Base-by-base conservation (phyloP, 1,140 invertebrate species). In the Ceratosolen fusciceps region DNA sequence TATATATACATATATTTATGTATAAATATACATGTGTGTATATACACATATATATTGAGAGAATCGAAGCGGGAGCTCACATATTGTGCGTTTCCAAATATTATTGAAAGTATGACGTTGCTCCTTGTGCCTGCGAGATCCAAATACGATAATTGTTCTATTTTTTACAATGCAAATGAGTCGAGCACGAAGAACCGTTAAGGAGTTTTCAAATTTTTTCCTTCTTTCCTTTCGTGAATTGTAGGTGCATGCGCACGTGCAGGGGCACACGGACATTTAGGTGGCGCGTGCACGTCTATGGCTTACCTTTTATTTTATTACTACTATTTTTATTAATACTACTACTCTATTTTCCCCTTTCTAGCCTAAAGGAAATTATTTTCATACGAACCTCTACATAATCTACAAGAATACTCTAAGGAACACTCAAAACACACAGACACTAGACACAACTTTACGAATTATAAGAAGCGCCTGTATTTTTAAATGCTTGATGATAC, bases 111-210 rank as follows among this genome's bases (percentile, higher is more conserved):
- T 60, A 68, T 56, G 62, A 31, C 74, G 85, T 88, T 87, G 88
- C 87, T 83, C 86, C 87, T 90, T 89, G 88, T 89, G 84, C 89
- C 87, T 85, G 88, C 85, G 88, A 82, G 87, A 87, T 89, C 85
- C 85, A 81, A 49, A 80, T 80, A 0, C 37, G 21, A 1, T 58
- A 12, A 74, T 26, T 80, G 24, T 49, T 62, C 43, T 72, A 62
- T 24, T 77, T 49, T 39, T 10, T 24, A 31, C 21, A 79, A 52
- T 29, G 52, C 52, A 47, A 78, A 29, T 60, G 1, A 76, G 12
- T 5, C 68, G 52, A 62, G 43, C 39, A 62, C 29, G n/a, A 3
- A 49, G 10, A 19, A 43, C 31, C 39, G 39, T 39, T 24, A 9
- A 62, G 24, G 8, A 29, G 19, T 67, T 79, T 39, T 8, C 26